phyloP scores from a whole-genome alignment of 2,113 vertebrate genomes.

The Ciconia boyciana region DNA sequence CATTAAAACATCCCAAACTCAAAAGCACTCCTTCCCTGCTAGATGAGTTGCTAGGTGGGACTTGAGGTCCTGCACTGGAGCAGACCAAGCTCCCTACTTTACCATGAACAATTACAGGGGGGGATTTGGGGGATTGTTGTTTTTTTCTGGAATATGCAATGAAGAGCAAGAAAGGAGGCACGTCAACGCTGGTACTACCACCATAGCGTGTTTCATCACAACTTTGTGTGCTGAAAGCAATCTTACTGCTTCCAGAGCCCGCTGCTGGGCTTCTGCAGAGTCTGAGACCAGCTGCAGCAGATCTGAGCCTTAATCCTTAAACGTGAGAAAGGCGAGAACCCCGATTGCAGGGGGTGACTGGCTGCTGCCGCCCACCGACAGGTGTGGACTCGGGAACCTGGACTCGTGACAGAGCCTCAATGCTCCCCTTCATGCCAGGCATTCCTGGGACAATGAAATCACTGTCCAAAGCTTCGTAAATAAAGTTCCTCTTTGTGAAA shows the following conservation, averaged over 20 bases:
- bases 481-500: slow-evolving; percentile 31
- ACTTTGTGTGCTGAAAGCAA: fast-evolving
- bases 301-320: not conserved
- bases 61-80: fast-evolving
- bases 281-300: not conserved
- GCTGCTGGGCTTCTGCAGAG: not conserved
- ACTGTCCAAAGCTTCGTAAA: not conserved
- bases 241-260: fast-evolving
- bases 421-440: not conserved
- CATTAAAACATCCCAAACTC: not conserved
- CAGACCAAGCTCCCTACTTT: not conserved
- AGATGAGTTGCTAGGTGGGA: not conserved
- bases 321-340: not conserved
- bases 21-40: not conserved
- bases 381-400: not conserved
- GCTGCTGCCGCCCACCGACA: not conserved
- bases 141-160: not conserved
- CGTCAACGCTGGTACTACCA: fast-evolving
- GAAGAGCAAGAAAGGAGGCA: not conserved
- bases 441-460: not conserved
- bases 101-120: not conserved
- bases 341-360: fast-evolving
- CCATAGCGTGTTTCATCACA: fast-evolving
- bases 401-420: not conserved
- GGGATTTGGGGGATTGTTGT: not conserved